These are phyloP conservation scores for Chlorodrepanis virens DNA, from an alignment of 2,113 vertebrate genomes.

Conservation along the genomic window DNA sequence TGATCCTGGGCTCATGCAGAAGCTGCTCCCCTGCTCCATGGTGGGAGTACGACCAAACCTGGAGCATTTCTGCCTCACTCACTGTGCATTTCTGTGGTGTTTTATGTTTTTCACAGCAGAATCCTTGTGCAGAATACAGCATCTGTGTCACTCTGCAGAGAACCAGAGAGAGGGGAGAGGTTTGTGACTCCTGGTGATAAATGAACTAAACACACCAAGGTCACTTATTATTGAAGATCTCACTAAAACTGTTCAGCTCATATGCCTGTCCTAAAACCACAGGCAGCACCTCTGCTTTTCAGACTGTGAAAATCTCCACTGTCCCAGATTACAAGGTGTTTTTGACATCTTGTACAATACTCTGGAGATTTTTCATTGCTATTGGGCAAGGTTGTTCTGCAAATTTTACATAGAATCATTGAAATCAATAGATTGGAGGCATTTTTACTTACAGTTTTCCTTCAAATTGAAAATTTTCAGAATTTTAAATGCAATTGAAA, in stretches of 20 bases:
- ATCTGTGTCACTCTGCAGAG: not conserved
- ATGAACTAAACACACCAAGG: not conserved
- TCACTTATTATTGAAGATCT: not conserved
- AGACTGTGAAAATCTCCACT: not conserved
- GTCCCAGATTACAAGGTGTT: not conserved
- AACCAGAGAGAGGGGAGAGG: not conserved
- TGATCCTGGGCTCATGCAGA: not conserved
- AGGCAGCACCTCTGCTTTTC: not conserved
- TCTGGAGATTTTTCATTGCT: not conserved
- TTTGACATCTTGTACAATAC: not conserved
- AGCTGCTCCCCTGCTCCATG: not conserved
- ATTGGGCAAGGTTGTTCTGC: not conserved
- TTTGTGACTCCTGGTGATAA: not conserved
- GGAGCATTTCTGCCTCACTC: not conserved
- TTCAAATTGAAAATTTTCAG: not conserved
- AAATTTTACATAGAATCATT: not conserved
- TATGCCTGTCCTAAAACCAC: not conserved
- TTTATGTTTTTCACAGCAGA: not conserved
- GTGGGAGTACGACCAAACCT: not conserved
- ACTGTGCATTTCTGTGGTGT: fast-evolving
- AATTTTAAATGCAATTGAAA: not conserved
- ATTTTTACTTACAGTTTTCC: not conserved
- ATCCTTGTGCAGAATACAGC: not conserved
- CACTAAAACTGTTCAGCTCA: not conserved
- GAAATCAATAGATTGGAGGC: not conserved